Evolutionary conservation across 2,797 vertebrate genomes (phyloP), one percentile per base, ranked within the genome.

Genomic region (Synanceia verrucosa): DNA sequence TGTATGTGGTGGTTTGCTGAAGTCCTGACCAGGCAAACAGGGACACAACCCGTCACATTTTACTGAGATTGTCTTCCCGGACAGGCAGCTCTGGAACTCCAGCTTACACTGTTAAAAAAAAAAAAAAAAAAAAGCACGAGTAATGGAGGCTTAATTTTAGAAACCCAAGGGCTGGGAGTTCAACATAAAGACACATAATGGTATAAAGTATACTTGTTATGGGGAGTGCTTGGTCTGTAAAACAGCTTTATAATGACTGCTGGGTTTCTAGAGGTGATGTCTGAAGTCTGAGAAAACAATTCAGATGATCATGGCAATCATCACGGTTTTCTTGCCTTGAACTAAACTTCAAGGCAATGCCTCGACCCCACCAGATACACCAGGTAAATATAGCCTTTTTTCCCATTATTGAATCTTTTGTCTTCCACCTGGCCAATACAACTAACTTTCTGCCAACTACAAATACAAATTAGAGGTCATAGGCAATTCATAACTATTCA

Each of bases 41-140:
- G 97, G 97, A 74, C 97, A 99, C 19, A 95, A 93, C n/a, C 97
- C 97, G 7, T 98, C 95, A 36, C 97, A 99, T 77, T 91, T 96
- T 33, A 90, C 81, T 21, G 91, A 88, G 88, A 97, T 93, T 31
- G 88, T 93, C 91, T 96, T 98, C 52, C 93, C 94, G 7, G 96
- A 95, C 55, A 95, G 92, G 76, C 97, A 99, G 0, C 94, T 94
- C 36, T 98, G 97, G 79, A 97, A 98, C 70, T 98, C 96, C 94
- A 99, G 70, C 86, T 98, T 99, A 91, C 97, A 99, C 97, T 99
- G 90, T 36, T 29, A 72, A 34, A 60, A 14, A 79, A 19, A 51
- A n/a, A 74, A 59, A 79, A 26, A 2, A 65, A 10, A 21, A 59
- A 3, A 65, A 41, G 19, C 23, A 66, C 6, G 1, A n/a, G 2